A percentile compares a stretch with the other conserved stretches of the same genome.
phyloP scores from a whole-genome alignment of 2,888 invertebrate species.

The Corbicula japonica region DNA sequence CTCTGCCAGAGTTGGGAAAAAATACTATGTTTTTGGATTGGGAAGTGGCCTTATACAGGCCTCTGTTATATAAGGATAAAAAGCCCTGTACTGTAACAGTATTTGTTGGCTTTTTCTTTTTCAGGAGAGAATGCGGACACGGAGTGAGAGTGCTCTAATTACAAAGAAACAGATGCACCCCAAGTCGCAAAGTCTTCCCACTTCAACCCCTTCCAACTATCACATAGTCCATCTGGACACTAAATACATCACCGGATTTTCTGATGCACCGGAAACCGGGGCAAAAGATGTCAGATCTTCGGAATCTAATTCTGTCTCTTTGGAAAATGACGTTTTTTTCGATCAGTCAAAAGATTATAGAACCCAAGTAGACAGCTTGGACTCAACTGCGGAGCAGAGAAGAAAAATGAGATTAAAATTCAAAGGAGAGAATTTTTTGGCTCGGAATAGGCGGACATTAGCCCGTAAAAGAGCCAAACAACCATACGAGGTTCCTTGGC shows the following conservation, averaged over 20 bases:
- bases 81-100: no score
- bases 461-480: no score
- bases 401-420: slow-evolving; percentile 40
- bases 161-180: slow-evolving; percentile 26
- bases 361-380: slow-evolving; percentile 54
- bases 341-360: slow-evolving; percentile 56
- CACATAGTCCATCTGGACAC: slow-evolving; percentile 78
- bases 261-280: slow-evolving; percentile 41
- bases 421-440: slow-evolving; percentile 29
- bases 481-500: slow-evolving; percentile 83
- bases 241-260: slow-evolving; percentile 76
- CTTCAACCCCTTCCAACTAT: slow-evolving; percentile 53
- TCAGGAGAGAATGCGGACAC: slow-evolving; percentile 71
- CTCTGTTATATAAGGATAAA: no score
- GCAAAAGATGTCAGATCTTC: no score
- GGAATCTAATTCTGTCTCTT: no score
- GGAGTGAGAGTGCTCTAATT: slow-evolving; percentile 65
- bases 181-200: slow-evolving; percentile 22
- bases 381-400: slow-evolving; percentile 53
- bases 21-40: no score
- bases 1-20: no score
- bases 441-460: slow-evolving; percentile 63
- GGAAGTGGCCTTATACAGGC: no score
- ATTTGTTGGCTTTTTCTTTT: no score
- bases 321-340: no score